Evolutionary conservation across 2,113 vertebrate species (phyloP).

Genomic region (Cryptotis parvus): DNA sequence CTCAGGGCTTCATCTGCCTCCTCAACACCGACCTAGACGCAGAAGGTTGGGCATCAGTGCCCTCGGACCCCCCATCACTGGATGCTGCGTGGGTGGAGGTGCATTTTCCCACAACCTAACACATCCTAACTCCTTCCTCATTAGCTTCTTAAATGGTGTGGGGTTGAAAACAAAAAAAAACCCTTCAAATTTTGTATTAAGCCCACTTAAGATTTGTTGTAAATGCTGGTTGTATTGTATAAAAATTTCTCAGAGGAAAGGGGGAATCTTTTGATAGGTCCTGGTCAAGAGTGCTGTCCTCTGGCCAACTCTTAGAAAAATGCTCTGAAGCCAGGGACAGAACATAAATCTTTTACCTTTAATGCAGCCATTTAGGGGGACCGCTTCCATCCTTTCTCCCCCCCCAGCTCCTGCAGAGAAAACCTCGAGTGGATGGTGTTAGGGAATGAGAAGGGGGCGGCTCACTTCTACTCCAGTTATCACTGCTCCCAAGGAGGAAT

Average conservation of each 20-base stretch:
- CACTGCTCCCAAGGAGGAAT: background rate
- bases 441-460: background rate
- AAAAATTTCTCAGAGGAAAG: no score
- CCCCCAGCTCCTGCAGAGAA: background rate
- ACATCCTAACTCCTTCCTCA: background rate
- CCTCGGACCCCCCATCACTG: background rate
- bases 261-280: no score
- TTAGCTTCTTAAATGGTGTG: no score
- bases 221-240: no score
- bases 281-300: no score
- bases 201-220: no score
- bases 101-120: background rate
- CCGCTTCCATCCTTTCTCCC: background rate
- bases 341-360: background rate
- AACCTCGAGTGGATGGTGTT: background rate
- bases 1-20: conserved; percentile 4
- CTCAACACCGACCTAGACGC: background rate
- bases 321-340: background rate
- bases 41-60: background rate
- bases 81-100: no score
- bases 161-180: no score
- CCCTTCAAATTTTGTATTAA: no score
- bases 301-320: background rate
- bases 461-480: background rate
- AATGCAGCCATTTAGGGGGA: background rate